Conservation (phyloP, 2,113 vertebrate species). For the Asarcornis scutulata region DNA sequence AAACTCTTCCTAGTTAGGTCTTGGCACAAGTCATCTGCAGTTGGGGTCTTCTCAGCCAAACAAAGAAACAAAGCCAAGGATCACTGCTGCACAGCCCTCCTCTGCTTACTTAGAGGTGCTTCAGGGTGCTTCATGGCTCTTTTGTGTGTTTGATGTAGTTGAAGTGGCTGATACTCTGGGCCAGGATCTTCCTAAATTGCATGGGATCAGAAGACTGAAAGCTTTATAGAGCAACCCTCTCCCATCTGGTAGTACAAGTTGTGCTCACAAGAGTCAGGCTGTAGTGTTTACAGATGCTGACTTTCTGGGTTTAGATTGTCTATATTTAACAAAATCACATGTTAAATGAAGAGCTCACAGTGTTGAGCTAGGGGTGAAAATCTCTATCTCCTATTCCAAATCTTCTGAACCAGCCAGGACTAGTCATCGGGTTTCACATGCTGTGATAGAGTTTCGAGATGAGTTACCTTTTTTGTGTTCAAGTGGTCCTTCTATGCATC, state of each 20-base stretch:
- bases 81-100: background rate
- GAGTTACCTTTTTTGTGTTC: slow-evolving; percentile 48
- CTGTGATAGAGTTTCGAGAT: background rate
- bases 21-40: background rate
- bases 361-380: slow-evolving; percentile 37
- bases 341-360: background rate
- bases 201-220: background rate
- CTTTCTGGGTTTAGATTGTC: background rate
- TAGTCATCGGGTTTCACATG: slow-evolving; percentile 36
- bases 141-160: background rate
- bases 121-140: rapidly evolving
- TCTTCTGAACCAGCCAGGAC: background rate
- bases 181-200: background rate
- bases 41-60: background rate
- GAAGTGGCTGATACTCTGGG: background rate
- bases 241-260: background rate
- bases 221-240: background rate
- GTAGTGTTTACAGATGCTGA: background rate
- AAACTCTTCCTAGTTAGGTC: background rate
- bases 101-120: rapidly evolving
- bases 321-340: background rate
- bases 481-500: background rate
- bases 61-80: background rate
- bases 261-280: background rate
- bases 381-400: slow-evolving; percentile 23